phyloP scores from a whole-genome alignment of 2,888 invertebrate species.

The Plusia festucae region DNA sequence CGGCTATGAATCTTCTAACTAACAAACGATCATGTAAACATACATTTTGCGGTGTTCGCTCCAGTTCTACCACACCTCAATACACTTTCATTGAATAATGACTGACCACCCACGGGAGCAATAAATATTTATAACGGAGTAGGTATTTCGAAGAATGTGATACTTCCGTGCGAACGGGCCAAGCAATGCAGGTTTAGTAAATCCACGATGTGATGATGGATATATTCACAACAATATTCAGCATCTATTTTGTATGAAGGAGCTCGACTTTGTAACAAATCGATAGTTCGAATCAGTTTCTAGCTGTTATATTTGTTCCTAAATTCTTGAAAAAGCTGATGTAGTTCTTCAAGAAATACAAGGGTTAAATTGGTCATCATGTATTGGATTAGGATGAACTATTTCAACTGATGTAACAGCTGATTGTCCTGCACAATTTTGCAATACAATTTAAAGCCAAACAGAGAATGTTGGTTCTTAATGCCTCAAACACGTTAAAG shows the following conservation, averaged over 20 bases:
- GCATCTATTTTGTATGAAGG: conserved; percentile 1
- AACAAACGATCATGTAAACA: conserved; percentile 52
- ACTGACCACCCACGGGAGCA: conserved; percentile 70
- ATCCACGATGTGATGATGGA: conserved; percentile 33
- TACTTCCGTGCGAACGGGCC: conserved; percentile 69
- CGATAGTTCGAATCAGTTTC: not conserved
- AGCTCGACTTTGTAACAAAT: not conserved
- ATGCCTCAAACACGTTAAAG: not conserved
- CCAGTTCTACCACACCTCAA: conserved; percentile 59
- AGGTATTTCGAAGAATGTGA: conserved; percentile 67
- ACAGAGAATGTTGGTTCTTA: not conserved
- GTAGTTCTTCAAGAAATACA: not conserved
- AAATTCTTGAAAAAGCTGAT: not conserved
- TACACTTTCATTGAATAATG: conserved; percentile 66
- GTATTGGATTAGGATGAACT: too few relatives aligned
- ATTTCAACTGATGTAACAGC: not conserved
- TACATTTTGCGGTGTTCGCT: conserved; percentile 55
- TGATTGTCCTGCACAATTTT: not conserved
- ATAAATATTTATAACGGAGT: conserved; percentile 73
- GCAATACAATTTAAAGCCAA: not conserved
- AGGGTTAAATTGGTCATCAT: too few relatives aligned
- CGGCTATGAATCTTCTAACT: conserved; percentile 39
- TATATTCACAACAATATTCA: conserved; percentile 37
- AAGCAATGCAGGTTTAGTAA: conserved; percentile 58
- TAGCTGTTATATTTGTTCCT: not conserved